Conservation (phyloP, 2,888 invertebrate genomes). For the Aspidapion aeneum region DNA sequence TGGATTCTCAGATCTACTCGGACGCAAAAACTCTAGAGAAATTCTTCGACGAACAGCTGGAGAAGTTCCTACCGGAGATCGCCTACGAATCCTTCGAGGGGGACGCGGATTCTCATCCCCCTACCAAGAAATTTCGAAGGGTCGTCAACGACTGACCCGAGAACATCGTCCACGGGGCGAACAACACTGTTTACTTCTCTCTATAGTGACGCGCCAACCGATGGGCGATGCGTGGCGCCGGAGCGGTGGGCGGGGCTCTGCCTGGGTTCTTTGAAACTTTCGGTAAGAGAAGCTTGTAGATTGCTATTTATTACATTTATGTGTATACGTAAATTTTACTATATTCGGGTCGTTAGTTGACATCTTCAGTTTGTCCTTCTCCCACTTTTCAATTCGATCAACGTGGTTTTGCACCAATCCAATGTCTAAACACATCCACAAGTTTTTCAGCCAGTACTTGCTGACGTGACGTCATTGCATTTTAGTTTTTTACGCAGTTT, state of each 20-base stretch:
- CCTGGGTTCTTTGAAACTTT: neutral
- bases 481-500: too few relatives aligned
- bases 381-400: too few relatives aligned
- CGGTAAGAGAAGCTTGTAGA: neutral
- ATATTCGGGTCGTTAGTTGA: too few relatives aligned
- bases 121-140: conserved; percentile 51
- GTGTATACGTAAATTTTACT: too few relatives aligned
- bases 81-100: conserved; percentile 55
- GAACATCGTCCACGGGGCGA: conserved; percentile 42
- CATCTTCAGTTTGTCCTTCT: too few relatives aligned
- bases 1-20: conserved; percentile 70
- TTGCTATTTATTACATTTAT: too few relatives aligned
- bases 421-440: too few relatives aligned
- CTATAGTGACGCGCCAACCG: conserved; percentile 28
- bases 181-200: conserved; percentile 42
- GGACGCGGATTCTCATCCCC: conserved; percentile 52
- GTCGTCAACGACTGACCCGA: conserved; percentile 51
- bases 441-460: too few relatives aligned
- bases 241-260: neutral
- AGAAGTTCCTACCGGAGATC: conserved; percentile 78
- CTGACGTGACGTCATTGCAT: too few relatives aligned
- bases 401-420: too few relatives aligned
- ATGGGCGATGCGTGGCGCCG: neutral
- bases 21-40: conserved; percentile 80
- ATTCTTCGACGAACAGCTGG: conserved; percentile 78